phyloP scores from a whole-genome alignment of 1,140 invertebrate genomes.

The Diabrotica virgifera region DNA sequence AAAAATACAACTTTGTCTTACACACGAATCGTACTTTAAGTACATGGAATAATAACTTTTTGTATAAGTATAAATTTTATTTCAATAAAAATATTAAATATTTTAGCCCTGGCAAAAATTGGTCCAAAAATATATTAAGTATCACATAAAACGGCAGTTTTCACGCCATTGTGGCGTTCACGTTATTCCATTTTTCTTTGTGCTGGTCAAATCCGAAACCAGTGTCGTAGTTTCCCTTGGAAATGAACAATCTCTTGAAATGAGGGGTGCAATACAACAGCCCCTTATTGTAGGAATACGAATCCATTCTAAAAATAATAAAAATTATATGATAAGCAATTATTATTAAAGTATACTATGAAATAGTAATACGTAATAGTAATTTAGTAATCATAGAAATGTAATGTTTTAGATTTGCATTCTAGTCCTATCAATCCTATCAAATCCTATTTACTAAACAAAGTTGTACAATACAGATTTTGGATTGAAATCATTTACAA shows the following conservation, averaged over 20 bases:
- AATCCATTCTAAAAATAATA: conserved; percentile 63
- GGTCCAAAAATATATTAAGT: conserved; percentile 14
- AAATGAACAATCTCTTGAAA: conserved; percentile 78
- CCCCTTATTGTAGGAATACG: conserved; percentile 72
- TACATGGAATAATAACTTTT: too few relatives aligned
- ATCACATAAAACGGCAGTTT: background rate
- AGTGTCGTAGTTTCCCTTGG: conserved; percentile 83
- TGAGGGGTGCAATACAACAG: conserved; percentile 76
- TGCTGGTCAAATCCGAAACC: conserved; percentile 68
- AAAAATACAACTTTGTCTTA: too few relatives aligned
- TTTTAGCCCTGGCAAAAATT: background rate
- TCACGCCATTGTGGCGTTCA: conserved; percentile 35
- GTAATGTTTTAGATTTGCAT: too few relatives aligned
- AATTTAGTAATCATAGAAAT: too few relatives aligned
- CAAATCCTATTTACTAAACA: too few relatives aligned
- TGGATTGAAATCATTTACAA: too few relatives aligned
- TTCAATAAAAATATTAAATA: too few relatives aligned
- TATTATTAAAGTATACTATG: background rate
- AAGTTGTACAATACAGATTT: too few relatives aligned
- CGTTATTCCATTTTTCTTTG: conserved; percentile 59
- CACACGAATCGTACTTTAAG: too few relatives aligned
- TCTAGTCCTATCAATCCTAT: too few relatives aligned
- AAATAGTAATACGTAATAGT: too few relatives aligned
- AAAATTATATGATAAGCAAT: background rate
- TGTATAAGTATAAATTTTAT: too few relatives aligned